Conservation (phyloP, 2,113 vertebrate genomes). For the Naja naja region DNA sequence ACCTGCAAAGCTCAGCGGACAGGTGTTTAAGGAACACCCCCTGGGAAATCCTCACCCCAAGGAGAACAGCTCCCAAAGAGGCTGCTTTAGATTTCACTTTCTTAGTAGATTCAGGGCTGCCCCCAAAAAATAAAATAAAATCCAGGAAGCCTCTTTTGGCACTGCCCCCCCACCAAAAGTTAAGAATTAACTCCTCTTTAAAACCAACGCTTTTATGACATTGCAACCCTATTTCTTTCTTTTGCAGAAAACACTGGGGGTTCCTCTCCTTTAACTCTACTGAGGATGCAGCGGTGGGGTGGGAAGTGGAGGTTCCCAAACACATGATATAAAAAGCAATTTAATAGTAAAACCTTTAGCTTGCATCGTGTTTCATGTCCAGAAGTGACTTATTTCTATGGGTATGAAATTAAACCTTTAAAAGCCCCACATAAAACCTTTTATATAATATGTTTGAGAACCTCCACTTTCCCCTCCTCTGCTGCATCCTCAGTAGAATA, state of each 20-base stretch:
- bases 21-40: not conserved
- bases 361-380: not conserved
- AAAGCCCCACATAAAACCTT: not conserved
- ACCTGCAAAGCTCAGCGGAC: not conserved
- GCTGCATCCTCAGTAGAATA: not conserved
- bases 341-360: not conserved
- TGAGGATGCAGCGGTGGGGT: not conserved
- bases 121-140: no score
- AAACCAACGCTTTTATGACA: not conserved
- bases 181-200: not conserved
- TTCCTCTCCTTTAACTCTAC: not conserved
- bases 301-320: not conserved
- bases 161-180: not conserved
- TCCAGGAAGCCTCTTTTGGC: not conserved
- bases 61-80: not conserved
- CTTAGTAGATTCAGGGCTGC: not conserved
- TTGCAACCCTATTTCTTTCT: not conserved
- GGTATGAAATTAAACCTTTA: not conserved
- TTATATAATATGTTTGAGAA: not conserved
- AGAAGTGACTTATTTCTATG: not conserved
- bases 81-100: not conserved
- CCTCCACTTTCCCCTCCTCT: rapidly evolving
- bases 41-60: not conserved
- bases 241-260: not conserved
- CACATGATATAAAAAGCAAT: not conserved